These are phyloP conservation scores for Chromoteleia sp. DNA, from an alignment of 2,888 invertebrate species.

Conservation along the genomic window DNA sequence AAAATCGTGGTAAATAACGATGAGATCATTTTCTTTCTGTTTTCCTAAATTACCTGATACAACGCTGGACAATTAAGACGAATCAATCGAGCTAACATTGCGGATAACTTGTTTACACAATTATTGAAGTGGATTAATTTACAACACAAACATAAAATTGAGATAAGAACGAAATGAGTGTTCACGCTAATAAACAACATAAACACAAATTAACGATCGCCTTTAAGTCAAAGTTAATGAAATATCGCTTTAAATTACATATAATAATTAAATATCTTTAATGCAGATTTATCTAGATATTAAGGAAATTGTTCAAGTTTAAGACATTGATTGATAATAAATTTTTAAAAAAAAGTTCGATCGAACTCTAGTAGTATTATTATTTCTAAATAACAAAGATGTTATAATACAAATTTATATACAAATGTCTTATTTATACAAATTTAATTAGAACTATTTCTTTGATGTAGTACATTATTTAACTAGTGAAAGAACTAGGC, in stretches of 20 bases:
- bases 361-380: no score
- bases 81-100: background rate
- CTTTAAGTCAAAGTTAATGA: background rate
- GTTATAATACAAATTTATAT: no score
- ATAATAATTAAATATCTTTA: background rate
- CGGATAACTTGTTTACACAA: background rate
- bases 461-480: no score
- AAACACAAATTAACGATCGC: slow-evolving; percentile 3
- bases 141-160: background rate
- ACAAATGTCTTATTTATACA: no score
- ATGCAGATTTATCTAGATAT: background rate
- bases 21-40: no score
- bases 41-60: no score
- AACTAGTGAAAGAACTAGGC: no score
- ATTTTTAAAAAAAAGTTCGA: background rate
- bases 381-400: no score
- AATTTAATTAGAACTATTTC: no score
- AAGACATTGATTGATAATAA: background rate
- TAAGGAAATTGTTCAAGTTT: background rate
- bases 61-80: background rate
- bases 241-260: background rate
- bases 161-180: background rate
- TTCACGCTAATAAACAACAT: background rate
- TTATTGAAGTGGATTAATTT: slow-evolving; percentile 4
- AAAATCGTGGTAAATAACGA: no score